Conservation (phyloP, 2,888 invertebrate species). For the Epinotia ramella region DNA sequence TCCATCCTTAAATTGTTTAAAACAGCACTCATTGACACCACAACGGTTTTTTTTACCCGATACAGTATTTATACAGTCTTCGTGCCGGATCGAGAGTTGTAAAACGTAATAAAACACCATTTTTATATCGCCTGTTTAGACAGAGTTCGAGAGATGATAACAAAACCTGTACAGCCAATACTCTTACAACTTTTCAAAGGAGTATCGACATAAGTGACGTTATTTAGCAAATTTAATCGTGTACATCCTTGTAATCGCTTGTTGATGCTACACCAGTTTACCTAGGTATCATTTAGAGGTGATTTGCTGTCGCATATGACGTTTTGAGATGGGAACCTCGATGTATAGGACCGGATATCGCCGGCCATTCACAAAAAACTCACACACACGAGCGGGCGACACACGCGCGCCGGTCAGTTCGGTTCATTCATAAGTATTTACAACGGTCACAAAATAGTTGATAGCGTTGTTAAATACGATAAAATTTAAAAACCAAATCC, state of each 20-base stretch:
- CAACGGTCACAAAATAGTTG: constrained; percentile 70
- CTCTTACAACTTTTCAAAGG: constrained; percentile 48
- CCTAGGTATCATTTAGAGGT: neutral
- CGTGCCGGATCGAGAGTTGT: constrained; percentile 76
- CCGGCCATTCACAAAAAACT: constrained; percentile 83
- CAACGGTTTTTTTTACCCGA: constrained; percentile 62
- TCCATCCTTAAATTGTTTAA: constrained; percentile 70
- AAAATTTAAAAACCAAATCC: constrained; percentile 32
- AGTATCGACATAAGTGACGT: constrained; percentile 5
- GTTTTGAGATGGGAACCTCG: neutral
- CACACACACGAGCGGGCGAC: constrained; percentile 61
- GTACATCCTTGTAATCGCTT: neutral
- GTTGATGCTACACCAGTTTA: constrained; percentile 1
- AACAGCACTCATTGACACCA: constrained; percentile 77
- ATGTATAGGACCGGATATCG: constrained; percentile 80
- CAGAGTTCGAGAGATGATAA: constrained; percentile 82
- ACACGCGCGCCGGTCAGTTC: constrained; percentile 67
- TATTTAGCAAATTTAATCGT: neutral
- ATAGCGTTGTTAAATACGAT: constrained; percentile 51
- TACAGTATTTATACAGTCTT: constrained; percentile 71
- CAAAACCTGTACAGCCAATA: constrained; percentile 80
- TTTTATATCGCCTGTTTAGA: constrained; percentile 84
- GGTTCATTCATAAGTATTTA: constrained; percentile 81
- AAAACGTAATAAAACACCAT: constrained; percentile 83
- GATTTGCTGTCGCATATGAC: constrained; percentile 5